Evolutionary conservation across 2,888 invertebrate species (phyloP).

Genomic region (Cheilosia variabilis): DNA sequence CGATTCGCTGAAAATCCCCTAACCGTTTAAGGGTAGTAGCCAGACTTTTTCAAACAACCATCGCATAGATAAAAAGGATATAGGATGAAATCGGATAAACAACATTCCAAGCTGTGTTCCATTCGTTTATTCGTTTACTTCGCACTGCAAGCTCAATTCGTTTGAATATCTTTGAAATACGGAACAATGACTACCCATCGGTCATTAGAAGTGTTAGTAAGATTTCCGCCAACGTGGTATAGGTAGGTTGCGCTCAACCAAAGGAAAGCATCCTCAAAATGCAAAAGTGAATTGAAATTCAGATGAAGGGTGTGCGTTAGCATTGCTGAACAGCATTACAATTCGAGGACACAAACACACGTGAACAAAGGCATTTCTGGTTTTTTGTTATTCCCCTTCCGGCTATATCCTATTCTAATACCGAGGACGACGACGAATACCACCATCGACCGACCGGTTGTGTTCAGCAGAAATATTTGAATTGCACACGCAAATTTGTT

Average conservation of each 20-base stretch:
- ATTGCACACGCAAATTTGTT: constrained; percentile 12
- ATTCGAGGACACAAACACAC: constrained; percentile 31
- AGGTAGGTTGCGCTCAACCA: neutral
- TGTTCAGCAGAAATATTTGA: constrained; percentile 15
- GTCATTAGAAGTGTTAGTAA: constrained; percentile 57
- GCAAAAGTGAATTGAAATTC: constrained; percentile 60
- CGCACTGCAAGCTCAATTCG: neutral
- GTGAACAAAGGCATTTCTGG: constrained; percentile 16
- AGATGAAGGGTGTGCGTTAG: constrained; percentile 38
- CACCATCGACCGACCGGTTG: too few relatives aligned
- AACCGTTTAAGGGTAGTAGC: too few relatives aligned
- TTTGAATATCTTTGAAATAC: constrained; percentile 36
- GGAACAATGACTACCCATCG: constrained; percentile 54
- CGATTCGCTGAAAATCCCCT: too few relatives aligned
- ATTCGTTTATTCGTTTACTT: constrained; percentile 12
- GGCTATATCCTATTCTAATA: neutral
- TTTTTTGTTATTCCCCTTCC: neutral
- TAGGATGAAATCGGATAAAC: neutral
- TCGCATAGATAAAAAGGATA: too few relatives aligned
- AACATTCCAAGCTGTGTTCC: neutral
- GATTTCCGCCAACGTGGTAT: constrained; percentile 19
- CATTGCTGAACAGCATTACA: constrained; percentile 45
- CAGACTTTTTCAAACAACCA: too few relatives aligned
- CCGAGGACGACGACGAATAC: too few relatives aligned
- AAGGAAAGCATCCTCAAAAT: constrained; percentile 50